These are phyloP conservation scores for Pagrus major DNA, from an alignment of 2,113 vertebrate species.

Conservation along the genomic window DNA sequence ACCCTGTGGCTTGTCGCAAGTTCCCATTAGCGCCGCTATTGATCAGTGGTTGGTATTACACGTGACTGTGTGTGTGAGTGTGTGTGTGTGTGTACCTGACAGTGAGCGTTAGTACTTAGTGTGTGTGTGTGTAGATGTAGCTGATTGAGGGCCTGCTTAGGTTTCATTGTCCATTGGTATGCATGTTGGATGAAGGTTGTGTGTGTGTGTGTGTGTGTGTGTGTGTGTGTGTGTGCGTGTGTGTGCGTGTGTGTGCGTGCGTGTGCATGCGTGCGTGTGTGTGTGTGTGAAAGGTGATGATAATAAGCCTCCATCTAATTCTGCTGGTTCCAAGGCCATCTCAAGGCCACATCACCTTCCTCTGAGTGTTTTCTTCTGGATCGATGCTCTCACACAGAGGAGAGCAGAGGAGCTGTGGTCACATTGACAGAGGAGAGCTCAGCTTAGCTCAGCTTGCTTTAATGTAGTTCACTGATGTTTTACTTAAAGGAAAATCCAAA, in stretches of 20 bases:
- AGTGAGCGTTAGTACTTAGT: neutral
- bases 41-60: slow-evolving; percentile 58
- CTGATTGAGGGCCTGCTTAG: slow-evolving; percentile 13
- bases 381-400: slow-evolving; percentile 54
- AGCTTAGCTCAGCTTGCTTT: neutral
- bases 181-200: slow-evolving; percentile 12
- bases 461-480: neutral
- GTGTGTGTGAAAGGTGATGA: slow-evolving; percentile 38
- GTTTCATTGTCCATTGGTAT: slow-evolving; percentile 52
- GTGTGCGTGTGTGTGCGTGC: neutral
- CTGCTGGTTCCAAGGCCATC: slow-evolving; percentile 63
- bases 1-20: slow-evolving; percentile 24
- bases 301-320: slow-evolving; percentile 69
- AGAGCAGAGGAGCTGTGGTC: slow-evolving; percentile 25
- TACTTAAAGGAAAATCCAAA: neutral
- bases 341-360: slow-evolving; percentile 70
- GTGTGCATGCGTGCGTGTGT: slow-evolving; percentile 22
- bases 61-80: slow-evolving; percentile 26
- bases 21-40: slow-evolving; percentile 61
- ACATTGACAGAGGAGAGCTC: slow-evolving; percentile 19
- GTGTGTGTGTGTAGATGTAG: slow-evolving; percentile 14
- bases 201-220: neutral
- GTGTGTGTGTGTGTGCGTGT: neutral
- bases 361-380: slow-evolving; percentile 59
- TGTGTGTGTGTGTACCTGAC: slow-evolving; percentile 1